phyloP scores from a whole-genome alignment of 2,888 invertebrate species.

The Lobophora halterata region DNA sequence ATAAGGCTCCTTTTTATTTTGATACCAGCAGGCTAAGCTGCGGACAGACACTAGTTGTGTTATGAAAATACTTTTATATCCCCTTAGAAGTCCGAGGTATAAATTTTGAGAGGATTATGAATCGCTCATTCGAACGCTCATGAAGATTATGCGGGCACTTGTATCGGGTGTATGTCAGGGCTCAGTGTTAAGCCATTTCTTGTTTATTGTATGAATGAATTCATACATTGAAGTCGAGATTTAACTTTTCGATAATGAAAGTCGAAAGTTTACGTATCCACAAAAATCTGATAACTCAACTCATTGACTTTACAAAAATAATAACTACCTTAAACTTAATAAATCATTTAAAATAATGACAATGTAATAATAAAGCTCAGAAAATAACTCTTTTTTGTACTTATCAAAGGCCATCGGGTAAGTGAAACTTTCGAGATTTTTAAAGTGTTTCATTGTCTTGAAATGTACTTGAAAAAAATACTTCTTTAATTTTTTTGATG shows the following conservation, averaged over 20 bases:
- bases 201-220: background rate
- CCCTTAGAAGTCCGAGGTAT: too few species aligned
- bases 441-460: too few species aligned
- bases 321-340: slow-evolving; percentile 21
- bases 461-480: slow-evolving; percentile 14
- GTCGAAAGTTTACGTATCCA: slow-evolving; percentile 4
- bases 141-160: background rate
- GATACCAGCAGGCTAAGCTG: too few species aligned
- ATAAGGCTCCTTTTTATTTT: too few species aligned
- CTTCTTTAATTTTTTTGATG: too few species aligned
- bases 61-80: too few species aligned
- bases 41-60: too few species aligned
- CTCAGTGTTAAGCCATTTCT: background rate
- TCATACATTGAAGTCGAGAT: too few species aligned
- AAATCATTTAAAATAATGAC: slow-evolving; percentile 19
- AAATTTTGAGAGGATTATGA: too few species aligned
- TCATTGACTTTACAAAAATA: slow-evolving; percentile 8
- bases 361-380: slow-evolving; percentile 21
- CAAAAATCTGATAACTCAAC: slow-evolving; percentile 6
- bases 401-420: too few species aligned
- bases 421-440: too few species aligned
- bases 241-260: background rate
- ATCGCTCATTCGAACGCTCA: background rate
- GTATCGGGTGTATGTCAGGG: background rate
- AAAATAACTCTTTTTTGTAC: too few species aligned